A percentile compares a stretch with the other conserved stretches of the same genome.
These are phyloP conservation scores for Pampus argenteus DNA, from an alignment of 2,797 vertebrate genomes.

Conservation along the genomic window DNA sequence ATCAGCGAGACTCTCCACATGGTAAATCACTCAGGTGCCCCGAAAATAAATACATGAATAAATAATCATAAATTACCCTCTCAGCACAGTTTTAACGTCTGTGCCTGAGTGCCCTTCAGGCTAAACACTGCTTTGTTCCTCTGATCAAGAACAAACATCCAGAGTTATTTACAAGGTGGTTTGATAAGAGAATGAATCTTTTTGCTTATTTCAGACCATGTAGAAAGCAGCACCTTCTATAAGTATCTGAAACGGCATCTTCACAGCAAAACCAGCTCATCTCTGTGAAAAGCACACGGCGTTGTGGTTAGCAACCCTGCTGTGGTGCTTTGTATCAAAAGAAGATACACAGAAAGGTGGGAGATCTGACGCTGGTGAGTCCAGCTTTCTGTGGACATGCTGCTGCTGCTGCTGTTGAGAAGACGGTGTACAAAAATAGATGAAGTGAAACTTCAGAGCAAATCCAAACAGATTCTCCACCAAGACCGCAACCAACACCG, in stretches of 20 bases:
- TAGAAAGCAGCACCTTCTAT: neutral
- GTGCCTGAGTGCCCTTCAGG: too few species aligned
- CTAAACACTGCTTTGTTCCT: neutral
- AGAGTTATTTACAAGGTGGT: neutral
- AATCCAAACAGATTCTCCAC: neutral
- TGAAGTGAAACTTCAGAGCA: neutral
- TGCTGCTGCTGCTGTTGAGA: slow-evolving; percentile 6
- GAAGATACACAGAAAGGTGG: slow-evolving; percentile 15
- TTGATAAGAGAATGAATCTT: neutral
- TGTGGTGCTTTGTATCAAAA: slow-evolving; percentile 10
- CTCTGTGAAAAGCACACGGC: neutral
- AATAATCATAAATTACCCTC: neutral
- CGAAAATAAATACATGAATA: neutral
- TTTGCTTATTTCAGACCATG: neutral
- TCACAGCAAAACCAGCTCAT: neutral
- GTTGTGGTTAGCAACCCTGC: neutral
- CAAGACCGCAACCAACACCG: neutral
- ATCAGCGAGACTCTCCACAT: neutral
- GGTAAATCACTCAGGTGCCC: neutral
- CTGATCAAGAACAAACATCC: neutral
- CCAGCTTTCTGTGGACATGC: neutral
- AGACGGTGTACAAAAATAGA: slow-evolving; percentile 19
- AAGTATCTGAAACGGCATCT: neutral
- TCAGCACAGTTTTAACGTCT: neutral
- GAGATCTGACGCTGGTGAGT: slow-evolving; percentile 4